A percentile compares a stretch with the other conserved stretches of the same genome.
Evolutionary conservation across 2,888 invertebrate species (phyloP).

Genomic region (Macrosoma leucophasiata): DNA sequence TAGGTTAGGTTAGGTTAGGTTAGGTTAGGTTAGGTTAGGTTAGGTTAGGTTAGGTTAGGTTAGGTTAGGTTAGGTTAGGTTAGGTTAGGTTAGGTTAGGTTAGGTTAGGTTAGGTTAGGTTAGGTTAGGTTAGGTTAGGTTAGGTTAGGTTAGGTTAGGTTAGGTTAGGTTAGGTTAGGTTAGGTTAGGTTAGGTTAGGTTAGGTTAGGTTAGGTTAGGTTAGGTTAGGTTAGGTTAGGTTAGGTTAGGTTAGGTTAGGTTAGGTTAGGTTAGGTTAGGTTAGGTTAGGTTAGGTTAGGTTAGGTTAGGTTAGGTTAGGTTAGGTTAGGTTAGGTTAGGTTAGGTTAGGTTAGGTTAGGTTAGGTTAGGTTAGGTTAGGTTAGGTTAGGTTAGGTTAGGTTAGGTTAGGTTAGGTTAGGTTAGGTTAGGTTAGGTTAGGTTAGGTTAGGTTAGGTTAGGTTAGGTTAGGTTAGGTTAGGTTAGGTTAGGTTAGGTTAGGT

Average conservation of each 20-base stretch:
- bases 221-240: slow-evolving; percentile 10
- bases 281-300: slow-evolving; percentile 8
- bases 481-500: slow-evolving; percentile 5
- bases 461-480: slow-evolving; percentile 5
- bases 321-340: slow-evolving; percentile 5
- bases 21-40: slow-evolving; percentile 13
- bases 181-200: slow-evolving; percentile 9
- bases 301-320: slow-evolving; percentile 6
- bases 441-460: slow-evolving; percentile 5
- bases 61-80: slow-evolving; percentile 14
- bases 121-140: slow-evolving; percentile 16
- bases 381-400: slow-evolving; percentile 5
- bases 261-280: slow-evolving; percentile 10
- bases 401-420: slow-evolving; percentile 6
- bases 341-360: slow-evolving; percentile 10
- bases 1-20: slow-evolving; percentile 14
- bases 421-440: slow-evolving; percentile 9
- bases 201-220: slow-evolving; percentile 11
- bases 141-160: slow-evolving; percentile 14
- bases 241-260: slow-evolving; percentile 10
- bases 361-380: slow-evolving; percentile 5
- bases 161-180: slow-evolving; percentile 10
- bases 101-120: slow-evolving; percentile 16
- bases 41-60: slow-evolving; percentile 13
- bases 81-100: slow-evolving; percentile 16